Evolutionary conservation across 2,113 vertebrate genomes (phyloP).

Genomic region (Delphinapterus leucas): DNA sequence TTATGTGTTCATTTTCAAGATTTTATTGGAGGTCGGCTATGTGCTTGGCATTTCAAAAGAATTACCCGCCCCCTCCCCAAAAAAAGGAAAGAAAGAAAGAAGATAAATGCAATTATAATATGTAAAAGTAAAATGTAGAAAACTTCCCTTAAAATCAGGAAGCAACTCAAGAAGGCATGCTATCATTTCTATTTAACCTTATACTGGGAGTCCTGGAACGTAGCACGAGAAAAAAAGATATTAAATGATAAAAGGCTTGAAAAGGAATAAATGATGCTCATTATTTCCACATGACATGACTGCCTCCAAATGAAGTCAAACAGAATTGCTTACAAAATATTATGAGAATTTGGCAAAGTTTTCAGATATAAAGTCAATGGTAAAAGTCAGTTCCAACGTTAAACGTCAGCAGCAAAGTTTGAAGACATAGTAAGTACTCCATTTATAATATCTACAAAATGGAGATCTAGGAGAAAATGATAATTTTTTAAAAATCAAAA

Average conservation of each 20-base stretch:
- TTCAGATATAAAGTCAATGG: neutral
- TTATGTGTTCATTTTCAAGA: neutral
- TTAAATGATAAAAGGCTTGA: neutral
- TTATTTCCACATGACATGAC: neutral
- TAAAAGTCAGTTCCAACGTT: slow-evolving; percentile 1
- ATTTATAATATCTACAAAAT: slow-evolving; percentile 14
- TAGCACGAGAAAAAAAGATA: neutral
- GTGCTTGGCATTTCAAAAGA: neutral
- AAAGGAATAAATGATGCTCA: neutral
- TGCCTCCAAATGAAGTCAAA: neutral
- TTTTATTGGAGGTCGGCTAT: neutral
- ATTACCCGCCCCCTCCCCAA: rapidly evolving
- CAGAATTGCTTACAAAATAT: neutral
- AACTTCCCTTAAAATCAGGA: neutral
- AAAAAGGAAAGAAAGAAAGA: neutral
- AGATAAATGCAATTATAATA: neutral
- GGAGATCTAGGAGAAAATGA: neutral
- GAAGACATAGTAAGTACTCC: neutral
- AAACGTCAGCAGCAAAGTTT: neutral
- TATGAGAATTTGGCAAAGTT: neutral
- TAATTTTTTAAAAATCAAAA: neutral
- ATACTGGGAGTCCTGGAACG: neutral
- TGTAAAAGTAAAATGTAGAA: neutral
- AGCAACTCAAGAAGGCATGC: neutral
- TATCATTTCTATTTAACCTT: neutral